These are phyloP conservation scores for Cepaea hortensis DNA, from an alignment of 2,888 invertebrate species.

Conservation along the genomic window DNA sequence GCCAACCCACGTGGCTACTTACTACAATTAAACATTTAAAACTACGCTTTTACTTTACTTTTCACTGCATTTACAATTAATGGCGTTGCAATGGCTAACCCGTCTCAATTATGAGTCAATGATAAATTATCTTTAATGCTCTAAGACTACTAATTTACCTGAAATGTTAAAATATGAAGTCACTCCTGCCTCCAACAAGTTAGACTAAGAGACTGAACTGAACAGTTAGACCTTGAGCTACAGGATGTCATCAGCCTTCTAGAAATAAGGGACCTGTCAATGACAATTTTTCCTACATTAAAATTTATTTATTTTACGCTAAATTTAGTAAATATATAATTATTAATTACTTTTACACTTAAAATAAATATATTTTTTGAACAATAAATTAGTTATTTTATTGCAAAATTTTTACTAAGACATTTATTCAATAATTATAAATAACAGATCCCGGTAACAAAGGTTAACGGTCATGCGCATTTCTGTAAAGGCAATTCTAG, in stretches of 20 bases:
- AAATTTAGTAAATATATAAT: background rate
- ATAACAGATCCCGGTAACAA: conserved; percentile 1
- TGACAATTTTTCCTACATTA: background rate
- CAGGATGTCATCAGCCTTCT: conserved; percentile 44
- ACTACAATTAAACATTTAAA: no score
- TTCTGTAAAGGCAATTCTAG: conserved; percentile 29
- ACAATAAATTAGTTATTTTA: background rate
- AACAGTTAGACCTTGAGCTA: conserved; percentile 33
- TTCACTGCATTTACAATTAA: background rate
- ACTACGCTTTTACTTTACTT: background rate
- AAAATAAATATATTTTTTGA: background rate
- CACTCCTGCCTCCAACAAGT: background rate
- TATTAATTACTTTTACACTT: background rate
- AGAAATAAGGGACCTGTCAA: conserved; percentile 1
- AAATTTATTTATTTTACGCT: background rate
- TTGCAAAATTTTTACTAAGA: background rate
- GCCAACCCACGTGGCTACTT: no score
- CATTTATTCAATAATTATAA: background rate
- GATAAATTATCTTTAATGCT: background rate
- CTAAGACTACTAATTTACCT: background rate
- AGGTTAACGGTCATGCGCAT: conserved; percentile 41
- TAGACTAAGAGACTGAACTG: background rate
- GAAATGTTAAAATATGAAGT: background rate
- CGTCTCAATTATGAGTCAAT: background rate
- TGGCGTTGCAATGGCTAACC: background rate